Evolutionary conservation across 2,888 invertebrate species (phyloP).

Genomic region (Xylota sylvarum): DNA sequence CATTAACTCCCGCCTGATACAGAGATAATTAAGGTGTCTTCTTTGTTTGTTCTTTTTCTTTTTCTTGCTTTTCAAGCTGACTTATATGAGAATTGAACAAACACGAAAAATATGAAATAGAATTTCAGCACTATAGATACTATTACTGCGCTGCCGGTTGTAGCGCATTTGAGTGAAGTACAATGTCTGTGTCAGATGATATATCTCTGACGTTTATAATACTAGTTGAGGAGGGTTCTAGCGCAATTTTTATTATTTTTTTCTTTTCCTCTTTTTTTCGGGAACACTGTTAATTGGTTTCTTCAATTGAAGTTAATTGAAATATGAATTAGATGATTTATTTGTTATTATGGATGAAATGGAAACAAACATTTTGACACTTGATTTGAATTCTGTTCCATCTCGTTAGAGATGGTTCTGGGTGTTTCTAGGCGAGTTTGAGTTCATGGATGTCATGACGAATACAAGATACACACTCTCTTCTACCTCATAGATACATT

Average conservation of each 20-base stretch:
- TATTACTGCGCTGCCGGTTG: slow-evolving; percentile 31
- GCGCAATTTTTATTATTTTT: slow-evolving; percentile 1
- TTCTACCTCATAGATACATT: too few relatives aligned
- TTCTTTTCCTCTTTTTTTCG: slow-evolving; percentile 54
- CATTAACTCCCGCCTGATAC: slow-evolving; percentile 66
- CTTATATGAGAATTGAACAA: slow-evolving; percentile 63
- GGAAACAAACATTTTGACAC: slow-evolving; percentile 62
- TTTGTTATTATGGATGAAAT: slow-evolving; percentile 77
- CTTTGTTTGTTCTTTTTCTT: slow-evolving; percentile 45
- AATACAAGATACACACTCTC: too few relatives aligned
- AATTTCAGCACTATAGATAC: slow-evolving; percentile 40
- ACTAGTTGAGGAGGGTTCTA: slow-evolving; percentile 16
- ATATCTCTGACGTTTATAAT: slow-evolving; percentile 49
- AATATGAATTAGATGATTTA: slow-evolving; percentile 82
- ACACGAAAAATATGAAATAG: slow-evolving; percentile 59
- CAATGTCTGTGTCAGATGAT: slow-evolving; percentile 27
- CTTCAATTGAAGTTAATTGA: slow-evolving; percentile 82
- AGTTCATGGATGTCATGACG: too few relatives aligned
- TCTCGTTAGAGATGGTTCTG: not conserved
- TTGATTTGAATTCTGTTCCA: slow-evolving; percentile 72
- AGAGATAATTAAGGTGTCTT: slow-evolving; percentile 73
- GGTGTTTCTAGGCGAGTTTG: slow-evolving; percentile 25
- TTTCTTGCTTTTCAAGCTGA: slow-evolving; percentile 20
- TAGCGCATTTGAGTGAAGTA: slow-evolving; percentile 46
- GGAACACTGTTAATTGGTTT: slow-evolving; percentile 69